phyloP scores from a whole-genome alignment of 2,797 vertebrate species.

The Antennarius maculatus region DNA sequence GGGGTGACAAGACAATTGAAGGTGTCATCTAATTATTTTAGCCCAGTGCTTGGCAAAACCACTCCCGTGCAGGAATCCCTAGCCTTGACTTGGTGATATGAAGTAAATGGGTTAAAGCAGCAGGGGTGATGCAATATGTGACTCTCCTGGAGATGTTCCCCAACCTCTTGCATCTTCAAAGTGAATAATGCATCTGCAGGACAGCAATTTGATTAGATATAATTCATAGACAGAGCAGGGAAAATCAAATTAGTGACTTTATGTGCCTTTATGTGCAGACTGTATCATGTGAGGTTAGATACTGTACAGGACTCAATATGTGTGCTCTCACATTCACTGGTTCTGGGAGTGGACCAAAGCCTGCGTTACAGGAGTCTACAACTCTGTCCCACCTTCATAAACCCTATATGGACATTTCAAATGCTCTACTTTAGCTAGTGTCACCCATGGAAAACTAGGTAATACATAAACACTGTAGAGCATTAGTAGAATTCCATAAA shows the following conservation, averaged over 20 bases:
- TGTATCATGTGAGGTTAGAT: slow-evolving; percentile 69
- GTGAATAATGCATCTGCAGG: slow-evolving; percentile 81
- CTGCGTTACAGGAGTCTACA: slow-evolving; percentile 35
- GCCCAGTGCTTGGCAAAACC: slow-evolving; percentile 60
- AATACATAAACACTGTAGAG: slow-evolving; percentile 28
- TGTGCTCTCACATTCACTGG: slow-evolving; percentile 25
- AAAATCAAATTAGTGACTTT: slow-evolving; percentile 78
- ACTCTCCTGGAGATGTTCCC: slow-evolving; percentile 76
- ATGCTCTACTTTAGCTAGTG: slow-evolving; percentile 40
- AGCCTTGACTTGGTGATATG: slow-evolving; percentile 68
- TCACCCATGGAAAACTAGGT: slow-evolving; percentile 41
- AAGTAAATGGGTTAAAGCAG: slow-evolving; percentile 84
- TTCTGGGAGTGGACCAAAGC: slow-evolving; percentile 51
- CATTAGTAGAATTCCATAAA: slow-evolving; percentile 47
- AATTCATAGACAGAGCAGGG: slow-evolving; percentile 65
- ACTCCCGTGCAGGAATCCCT: slow-evolving; percentile 65
- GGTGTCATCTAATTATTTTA: slow-evolving; percentile 87
- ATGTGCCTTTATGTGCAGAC: slow-evolving; percentile 62
- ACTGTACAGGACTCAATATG: slow-evolving; percentile 33
- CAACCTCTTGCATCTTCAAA: slow-evolving; percentile 79
- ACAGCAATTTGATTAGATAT: slow-evolving; percentile 79
- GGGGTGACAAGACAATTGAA: slow-evolving; percentile 82
- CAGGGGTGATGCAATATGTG: slow-evolving; percentile 81
- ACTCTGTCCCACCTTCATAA: slow-evolving; percentile 42
- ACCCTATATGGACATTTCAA: slow-evolving; percentile 45